Base-by-base conservation (phyloP, 2,888 invertebrate species). In the Diplolepis rosae region DNA sequence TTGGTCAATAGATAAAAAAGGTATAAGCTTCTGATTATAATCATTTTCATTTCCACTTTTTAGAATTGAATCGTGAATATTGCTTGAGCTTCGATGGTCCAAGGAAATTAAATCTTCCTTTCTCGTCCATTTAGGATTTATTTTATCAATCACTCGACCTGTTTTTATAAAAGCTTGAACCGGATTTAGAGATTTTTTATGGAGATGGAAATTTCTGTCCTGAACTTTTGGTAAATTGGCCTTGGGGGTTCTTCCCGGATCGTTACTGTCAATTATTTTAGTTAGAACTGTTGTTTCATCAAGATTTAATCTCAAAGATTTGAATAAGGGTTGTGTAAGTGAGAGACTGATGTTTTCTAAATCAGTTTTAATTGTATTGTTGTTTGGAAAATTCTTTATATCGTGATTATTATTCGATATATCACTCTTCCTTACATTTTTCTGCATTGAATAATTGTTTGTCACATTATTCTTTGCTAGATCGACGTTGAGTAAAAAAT, bases 81-180 rank as follows among this genome's bases (percentile, higher is more conserved):
- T 48, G 48, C 48, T 45, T 9, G 51, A 52, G 27, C 30, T 69
- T 65, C 54, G 68, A 72, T 70, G 71, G 73, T 70, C 73, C 13
- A 39, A 35, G 68, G 65, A 74, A 78, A 77, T 79, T 76, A 77
- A 76, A 82, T 81, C 73, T 56, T 50, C 70, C n/a, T 30, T 39
- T 45, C 35, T 13, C 18, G 18, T 48, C 22, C 4, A 48, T 22
- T 48, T 22, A 52, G 7, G n/a, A 28, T 28, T 28, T 28, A 4
- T 52, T 28, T 52, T 28, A 52, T n/a, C 28, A 28, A 30, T 13
- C 32, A 50, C 35, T 69, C 35, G 69, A 61, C 61, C 56, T 22
- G 22, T 27, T 61, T 52, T 52, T 52, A n/a, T 52, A n/a, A 28
- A 28, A n/a, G 28, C 2, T 28, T 15, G 52, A 27, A 52, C 52